Evolutionary conservation across 2,113 vertebrate species (phyloP).

Genomic region (Crotalus viridis): DNA sequence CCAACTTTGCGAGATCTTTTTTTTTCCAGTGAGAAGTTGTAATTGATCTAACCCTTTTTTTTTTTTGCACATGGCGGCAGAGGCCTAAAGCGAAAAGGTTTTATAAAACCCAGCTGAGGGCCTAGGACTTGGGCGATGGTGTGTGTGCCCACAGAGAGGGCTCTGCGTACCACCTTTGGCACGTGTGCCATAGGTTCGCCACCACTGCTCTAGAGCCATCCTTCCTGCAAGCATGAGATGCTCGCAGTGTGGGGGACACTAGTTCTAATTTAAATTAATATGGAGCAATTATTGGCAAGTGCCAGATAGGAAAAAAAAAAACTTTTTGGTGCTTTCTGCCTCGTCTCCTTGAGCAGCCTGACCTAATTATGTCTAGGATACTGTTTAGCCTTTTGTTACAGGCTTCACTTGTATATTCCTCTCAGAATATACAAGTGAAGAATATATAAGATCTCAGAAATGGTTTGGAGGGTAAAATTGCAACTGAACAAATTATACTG

Average conservation of each 20-base stretch:
- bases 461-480: neutral
- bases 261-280: neutral
- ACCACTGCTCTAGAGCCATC: neutral
- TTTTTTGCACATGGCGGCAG: too few species aligned
- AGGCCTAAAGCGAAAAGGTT: too few species aligned
- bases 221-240: neutral
- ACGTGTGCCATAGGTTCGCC: too few species aligned
- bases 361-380: neutral
- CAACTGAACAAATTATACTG: conserved; percentile 33
- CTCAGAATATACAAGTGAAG: neutral
- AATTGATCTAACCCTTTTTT: too few species aligned
- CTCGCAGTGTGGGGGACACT: neutral
- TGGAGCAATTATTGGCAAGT: neutral
- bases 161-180: too few species aligned
- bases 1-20: too few species aligned
- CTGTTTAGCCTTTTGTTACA: neutral
- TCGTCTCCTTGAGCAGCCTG: neutral
- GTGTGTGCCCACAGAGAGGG: too few species aligned
- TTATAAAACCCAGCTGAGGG: too few species aligned
- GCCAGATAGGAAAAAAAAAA: neutral
- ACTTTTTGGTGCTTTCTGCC: neutral
- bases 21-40: too few species aligned
- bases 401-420: neutral
- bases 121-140: too few species aligned
- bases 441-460: rapidly evolving